Conservation (phyloP, 2,113 vertebrate genomes). For the Pristiophorus japonicus region DNA sequence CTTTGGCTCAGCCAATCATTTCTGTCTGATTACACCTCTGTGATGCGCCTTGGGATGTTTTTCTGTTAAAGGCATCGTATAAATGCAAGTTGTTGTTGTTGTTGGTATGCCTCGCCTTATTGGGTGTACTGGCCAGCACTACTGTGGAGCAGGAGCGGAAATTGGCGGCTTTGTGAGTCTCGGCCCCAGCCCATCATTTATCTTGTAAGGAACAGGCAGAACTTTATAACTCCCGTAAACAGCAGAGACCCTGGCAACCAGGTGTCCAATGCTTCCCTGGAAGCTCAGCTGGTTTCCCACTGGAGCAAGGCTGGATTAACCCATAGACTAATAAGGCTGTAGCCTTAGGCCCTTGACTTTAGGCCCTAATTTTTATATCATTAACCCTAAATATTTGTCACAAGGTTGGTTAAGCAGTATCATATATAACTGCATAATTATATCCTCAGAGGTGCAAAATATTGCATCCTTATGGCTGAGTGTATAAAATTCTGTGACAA, state of each 20-base stretch:
- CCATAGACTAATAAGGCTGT: too few relatives aligned
- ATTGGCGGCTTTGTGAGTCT: not conserved
- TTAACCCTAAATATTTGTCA: too few relatives aligned
- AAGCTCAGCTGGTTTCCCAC: not conserved
- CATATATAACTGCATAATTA: too few relatives aligned
- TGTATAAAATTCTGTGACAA: too few relatives aligned
- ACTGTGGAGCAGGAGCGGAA: too few relatives aligned
- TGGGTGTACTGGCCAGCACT: not conserved
- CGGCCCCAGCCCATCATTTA: not conserved
- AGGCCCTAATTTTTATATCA: too few relatives aligned
- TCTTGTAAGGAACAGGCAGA: not conserved
- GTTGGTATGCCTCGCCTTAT: not conserved
- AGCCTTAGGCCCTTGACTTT: too few relatives aligned
- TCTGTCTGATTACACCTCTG: not conserved
- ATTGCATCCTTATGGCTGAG: too few relatives aligned
- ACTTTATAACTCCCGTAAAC: not conserved
- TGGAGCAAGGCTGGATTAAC: too few relatives aligned
- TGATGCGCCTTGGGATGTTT: not conserved
- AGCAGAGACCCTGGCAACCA: not conserved
- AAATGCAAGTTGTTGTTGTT: not conserved
- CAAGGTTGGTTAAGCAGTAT: too few relatives aligned
- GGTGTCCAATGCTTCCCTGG: not conserved
- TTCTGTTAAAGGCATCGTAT: not conserved
- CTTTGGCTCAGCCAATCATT: not conserved
- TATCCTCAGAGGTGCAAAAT: too few relatives aligned